A percentile compares a stretch with the other conserved stretches of the same genome.
Evolutionary conservation across 2,888 invertebrate species (phyloP).

Genomic region (Nephrocerus scutellatus): DNA sequence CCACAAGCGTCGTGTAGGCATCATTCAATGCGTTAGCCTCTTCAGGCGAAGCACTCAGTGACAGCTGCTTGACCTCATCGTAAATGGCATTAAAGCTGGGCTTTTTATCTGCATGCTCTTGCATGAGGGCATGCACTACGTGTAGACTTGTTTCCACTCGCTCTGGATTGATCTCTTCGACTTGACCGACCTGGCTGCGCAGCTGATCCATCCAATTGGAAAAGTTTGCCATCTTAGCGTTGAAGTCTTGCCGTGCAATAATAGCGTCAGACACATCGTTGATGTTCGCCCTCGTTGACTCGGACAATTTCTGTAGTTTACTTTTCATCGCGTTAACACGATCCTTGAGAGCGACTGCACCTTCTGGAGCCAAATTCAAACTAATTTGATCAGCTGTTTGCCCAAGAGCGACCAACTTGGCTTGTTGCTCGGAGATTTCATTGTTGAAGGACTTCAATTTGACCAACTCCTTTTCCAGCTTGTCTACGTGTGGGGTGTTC

Average conservation of each 20-base stretch:
- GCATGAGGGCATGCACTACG: constrained; percentile 69
- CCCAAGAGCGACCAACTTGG: constrained; percentile 70
- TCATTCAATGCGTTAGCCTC: constrained; percentile 68
- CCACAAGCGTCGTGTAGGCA: constrained; percentile 67
- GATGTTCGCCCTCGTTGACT: constrained; percentile 66
- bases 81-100: constrained; percentile 70
- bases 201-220: constrained; percentile 73
- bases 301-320: constrained; percentile 67
- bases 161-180: constrained; percentile 74
- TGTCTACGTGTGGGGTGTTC: constrained; percentile 65
- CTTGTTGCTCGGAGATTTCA: constrained; percentile 79
- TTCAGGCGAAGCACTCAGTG: constrained; percentile 61
- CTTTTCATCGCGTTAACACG: constrained; percentile 68
- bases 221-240: constrained; percentile 69
- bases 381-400: constrained; percentile 74
- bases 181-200: constrained; percentile 63
- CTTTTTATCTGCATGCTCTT: constrained; percentile 80
- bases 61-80: constrained; percentile 73
- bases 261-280: constrained; percentile 76
- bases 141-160: constrained; percentile 73
- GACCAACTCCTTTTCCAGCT: constrained; percentile 68
- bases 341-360: constrained; percentile 62
- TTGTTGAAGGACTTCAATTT: constrained; percentile 74
- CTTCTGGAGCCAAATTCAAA: constrained; percentile 70
- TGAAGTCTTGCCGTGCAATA: constrained; percentile 74